Evolutionary conservation across 2,797 vertebrate species (phyloP), one percentile per base, ranked within the genome.

Genomic region (Psittacula echo): DNA sequence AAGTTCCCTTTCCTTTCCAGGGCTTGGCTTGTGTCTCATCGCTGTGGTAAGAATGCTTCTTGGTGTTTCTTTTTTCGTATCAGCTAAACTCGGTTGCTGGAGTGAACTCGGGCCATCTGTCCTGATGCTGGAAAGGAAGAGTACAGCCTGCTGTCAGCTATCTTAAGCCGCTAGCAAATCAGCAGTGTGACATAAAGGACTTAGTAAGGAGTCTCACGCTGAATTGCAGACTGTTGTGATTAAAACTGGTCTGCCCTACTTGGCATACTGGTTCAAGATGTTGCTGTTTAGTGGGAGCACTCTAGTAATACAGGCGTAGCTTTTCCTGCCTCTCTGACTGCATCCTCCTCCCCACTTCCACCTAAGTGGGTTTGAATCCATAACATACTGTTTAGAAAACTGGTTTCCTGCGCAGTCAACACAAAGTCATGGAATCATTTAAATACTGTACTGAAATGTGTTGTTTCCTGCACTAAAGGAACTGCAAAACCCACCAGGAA

Each of bases 401-500:
- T 34, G 41, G 39, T 77, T 95, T 95, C 85, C 90, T 85, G 75
- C 0, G 0, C 5, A 48, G 76, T 75, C 76, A 92, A 61, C 54
- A 53, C 30, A 64, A 88, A 86, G 62, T 70, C 7, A 42, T 5
- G 26, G 82, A 54, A 75, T 78, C 27, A 15, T 81, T 83, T 82
- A 68, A 93, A 81, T 54, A 24, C 20, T 42, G 39, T 39, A 16
- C 82, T 77, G 81, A 93, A 92, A 92, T 27, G 2, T 58, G 29
- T 21, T 78, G 85, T 79, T 97, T 97, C 91, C 92, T 88, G 94
- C 9, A 3, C n/a, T 75, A 70, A 72, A 87, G 92, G 92, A 96
- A 95, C 82, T 84, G 66, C 73, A 89, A 61, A 94, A 93, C 82
- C 50, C 84, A 60, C 70, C 89, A 96, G 87, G 95, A 96, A 95